These are phyloP conservation scores for Apamea crenata DNA, from an alignment of 2,888 invertebrate genomes.

Conservation along the genomic window DNA sequence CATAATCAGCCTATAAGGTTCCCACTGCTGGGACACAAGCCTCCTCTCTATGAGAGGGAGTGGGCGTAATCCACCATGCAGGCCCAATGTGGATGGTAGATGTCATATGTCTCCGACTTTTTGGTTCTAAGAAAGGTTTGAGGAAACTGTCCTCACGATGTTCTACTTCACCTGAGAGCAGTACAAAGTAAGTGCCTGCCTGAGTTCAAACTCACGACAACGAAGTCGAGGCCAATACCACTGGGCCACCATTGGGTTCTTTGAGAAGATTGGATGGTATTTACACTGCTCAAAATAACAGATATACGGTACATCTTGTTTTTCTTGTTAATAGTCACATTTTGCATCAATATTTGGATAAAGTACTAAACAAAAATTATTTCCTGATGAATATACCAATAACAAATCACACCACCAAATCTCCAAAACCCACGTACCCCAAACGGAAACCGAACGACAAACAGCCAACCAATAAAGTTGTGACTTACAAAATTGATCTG, in stretches of 20 bases:
- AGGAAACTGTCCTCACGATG: background rate
- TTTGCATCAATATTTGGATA: background rate
- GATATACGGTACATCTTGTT: background rate
- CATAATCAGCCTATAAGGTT: background rate
- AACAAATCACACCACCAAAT: background rate
- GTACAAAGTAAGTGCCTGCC: background rate
- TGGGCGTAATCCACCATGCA: background rate
- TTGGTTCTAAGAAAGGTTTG: background rate
- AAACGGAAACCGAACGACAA: slow-evolving; percentile 41
- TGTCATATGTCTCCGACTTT: background rate
- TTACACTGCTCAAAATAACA: background rate
- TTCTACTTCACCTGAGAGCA: background rate
- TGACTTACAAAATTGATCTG: slow-evolving; percentile 59
- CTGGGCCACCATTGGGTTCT: background rate
- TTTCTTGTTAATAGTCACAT: background rate
- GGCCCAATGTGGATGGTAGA: background rate
- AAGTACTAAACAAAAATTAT: background rate
- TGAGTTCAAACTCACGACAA: background rate
- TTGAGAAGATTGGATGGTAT: background rate
- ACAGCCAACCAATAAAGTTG: slow-evolving; percentile 52
- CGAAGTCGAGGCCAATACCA: too few species aligned
- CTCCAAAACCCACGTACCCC: slow-evolving; percentile 29
- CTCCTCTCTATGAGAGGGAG: background rate
- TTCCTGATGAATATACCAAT: too few species aligned
- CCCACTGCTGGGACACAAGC: background rate